Conservation (phyloP, 2,797 vertebrate genomes). For the Enteromius thamalakanensis region DNA sequence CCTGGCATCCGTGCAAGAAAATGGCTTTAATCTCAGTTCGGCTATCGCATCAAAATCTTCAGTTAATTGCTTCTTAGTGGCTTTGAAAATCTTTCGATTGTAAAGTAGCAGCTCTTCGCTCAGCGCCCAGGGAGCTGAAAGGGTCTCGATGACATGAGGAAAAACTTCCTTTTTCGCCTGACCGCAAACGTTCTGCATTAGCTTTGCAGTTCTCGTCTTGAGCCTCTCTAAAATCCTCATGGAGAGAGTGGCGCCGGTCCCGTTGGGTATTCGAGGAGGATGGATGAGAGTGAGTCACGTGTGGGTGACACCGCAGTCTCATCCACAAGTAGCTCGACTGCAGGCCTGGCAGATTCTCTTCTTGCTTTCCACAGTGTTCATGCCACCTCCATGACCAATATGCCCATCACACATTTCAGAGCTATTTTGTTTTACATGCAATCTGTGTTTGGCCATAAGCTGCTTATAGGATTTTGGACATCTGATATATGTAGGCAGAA, state of each 20-base stretch:
- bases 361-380: not conserved
- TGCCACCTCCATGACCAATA: slow-evolving; percentile 35
- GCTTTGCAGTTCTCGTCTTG: slow-evolving; percentile 25
- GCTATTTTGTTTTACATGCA: slow-evolving; percentile 25
- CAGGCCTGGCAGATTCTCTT: not conserved
- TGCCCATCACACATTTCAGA: slow-evolving; percentile 10
- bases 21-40: slow-evolving; percentile 10
- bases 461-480: not conserved
- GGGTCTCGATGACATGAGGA: not conserved
- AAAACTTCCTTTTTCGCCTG: slow-evolving; percentile 3
- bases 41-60: slow-evolving; percentile 29
- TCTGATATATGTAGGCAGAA: not conserved
- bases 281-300: slow-evolving; percentile 41
- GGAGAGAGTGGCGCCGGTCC: not conserved
- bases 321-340: slow-evolving; percentile 32
- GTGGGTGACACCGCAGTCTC: slow-evolving; percentile 39
- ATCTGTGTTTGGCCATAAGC: slow-evolving; percentile 9
- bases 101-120: slow-evolving; percentile 13
- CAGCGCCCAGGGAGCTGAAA: not conserved
- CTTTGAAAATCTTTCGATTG: slow-evolving; percentile 27
- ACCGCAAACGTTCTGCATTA: slow-evolving; percentile 7
- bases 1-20: not conserved
- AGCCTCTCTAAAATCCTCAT: slow-evolving; percentile 13
- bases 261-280: slow-evolving; percentile 7
- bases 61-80: slow-evolving; percentile 35